phyloP scores from a whole-genome alignment of 2,113 vertebrate genomes.

The Amphilophus citrinellus region DNA sequence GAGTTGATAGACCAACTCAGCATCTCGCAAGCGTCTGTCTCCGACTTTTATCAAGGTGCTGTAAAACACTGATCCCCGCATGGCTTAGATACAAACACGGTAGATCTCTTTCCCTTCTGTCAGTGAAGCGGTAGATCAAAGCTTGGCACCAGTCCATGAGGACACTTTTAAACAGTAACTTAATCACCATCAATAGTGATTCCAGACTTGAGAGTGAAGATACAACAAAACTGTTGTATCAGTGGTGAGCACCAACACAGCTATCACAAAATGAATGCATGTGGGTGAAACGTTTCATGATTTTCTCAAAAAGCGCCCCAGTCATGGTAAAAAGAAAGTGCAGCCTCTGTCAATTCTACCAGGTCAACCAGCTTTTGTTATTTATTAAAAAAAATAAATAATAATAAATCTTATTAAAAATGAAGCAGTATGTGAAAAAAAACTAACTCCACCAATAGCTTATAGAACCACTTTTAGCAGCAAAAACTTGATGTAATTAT shows the following conservation, averaged over 20 bases:
- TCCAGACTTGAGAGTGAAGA: neutral
- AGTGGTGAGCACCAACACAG: neutral
- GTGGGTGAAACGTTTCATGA: neutral
- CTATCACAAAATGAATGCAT: neutral
- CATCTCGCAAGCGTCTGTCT: conserved; percentile 49
- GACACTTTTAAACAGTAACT: neutral
- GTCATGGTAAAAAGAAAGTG: neutral
- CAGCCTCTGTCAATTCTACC: neutral
- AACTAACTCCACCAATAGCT: neutral
- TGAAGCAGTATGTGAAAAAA: neutral
- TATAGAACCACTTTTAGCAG: neutral
- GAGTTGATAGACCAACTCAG: conserved; percentile 58
- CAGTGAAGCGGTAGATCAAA: conserved; percentile 33
- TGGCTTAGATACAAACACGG: conserved; percentile 12
- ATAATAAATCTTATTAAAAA: neutral
- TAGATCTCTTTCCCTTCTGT: neutral
- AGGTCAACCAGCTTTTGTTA: neutral
- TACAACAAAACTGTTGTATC: neutral
- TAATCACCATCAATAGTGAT: neutral
- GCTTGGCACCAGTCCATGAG: neutral
- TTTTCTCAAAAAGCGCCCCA: neutral
- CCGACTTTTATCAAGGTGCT: conserved; percentile 47
- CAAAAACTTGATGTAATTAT: neutral
- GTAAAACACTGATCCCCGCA: conserved; percentile 47
- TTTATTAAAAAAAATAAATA: neutral